These are phyloP conservation scores for Eupsilia transversa DNA, from an alignment of 2,888 invertebrate genomes.

Conservation along the genomic window DNA sequence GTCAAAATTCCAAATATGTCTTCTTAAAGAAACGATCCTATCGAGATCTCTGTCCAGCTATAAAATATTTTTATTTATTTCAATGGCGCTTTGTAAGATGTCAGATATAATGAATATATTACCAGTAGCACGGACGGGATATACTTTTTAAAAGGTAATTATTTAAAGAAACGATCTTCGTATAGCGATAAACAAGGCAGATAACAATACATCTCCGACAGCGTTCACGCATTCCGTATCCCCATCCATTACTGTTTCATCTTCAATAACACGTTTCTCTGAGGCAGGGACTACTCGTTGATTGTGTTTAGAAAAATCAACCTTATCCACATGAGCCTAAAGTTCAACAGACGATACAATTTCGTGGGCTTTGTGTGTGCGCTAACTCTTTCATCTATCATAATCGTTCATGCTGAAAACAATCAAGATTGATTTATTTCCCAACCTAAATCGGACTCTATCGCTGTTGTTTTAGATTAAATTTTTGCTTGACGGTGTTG, in stretches of 20 bases:
- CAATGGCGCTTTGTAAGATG: constrained; percentile 87
- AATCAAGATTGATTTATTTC: constrained; percentile 88
- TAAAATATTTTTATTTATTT: constrained; percentile 88
- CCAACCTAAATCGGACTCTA: constrained; percentile 74
- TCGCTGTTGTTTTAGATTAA: constrained; percentile 63
- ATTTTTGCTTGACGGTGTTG: constrained; percentile 63
- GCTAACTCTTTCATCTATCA: constrained; percentile 91
- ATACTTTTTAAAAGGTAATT: constrained; percentile 89
- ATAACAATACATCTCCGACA: constrained; percentile 90
- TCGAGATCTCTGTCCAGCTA: constrained; percentile 76
- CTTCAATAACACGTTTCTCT: constrained; percentile 89
- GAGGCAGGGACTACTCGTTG: constrained; percentile 75
- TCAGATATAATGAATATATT: constrained; percentile 90
- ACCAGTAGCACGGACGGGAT: constrained; percentile 86
- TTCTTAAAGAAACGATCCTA: constrained; percentile 78
- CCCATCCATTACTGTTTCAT: constrained; percentile 90
- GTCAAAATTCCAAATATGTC: constrained; percentile 78
- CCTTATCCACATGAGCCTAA: constrained; percentile 74
- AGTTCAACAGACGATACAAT: constrained; percentile 75
- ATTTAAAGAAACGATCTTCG: constrained; percentile 89
- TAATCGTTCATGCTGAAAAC: constrained; percentile 91
- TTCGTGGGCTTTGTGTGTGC: constrained; percentile 84
- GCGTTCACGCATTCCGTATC: constrained; percentile 90
- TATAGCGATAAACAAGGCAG: constrained; percentile 88
- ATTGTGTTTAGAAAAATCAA: constrained; percentile 69